phyloP scores from a whole-genome alignment of 2,797 vertebrate species.

The Poecile montanus region DNA sequence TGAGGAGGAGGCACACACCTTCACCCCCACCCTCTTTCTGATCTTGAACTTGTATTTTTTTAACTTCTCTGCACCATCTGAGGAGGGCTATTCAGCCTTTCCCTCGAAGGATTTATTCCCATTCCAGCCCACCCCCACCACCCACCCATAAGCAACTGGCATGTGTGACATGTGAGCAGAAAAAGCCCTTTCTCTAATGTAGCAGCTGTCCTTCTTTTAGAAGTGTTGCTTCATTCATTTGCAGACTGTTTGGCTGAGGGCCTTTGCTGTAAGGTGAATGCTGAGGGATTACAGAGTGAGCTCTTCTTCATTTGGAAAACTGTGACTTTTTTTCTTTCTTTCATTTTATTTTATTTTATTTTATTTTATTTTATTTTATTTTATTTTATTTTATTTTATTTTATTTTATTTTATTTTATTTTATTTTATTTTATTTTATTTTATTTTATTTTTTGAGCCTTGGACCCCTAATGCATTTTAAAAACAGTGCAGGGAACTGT shows the following conservation, averaged over 20 bases:
- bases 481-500: constrained; percentile 48
- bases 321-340: neutral
- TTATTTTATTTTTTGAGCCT: neutral
- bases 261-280: neutral
- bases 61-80: neutral
- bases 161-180: neutral
- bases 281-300: neutral
- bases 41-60: neutral
- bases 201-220: neutral
- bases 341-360: too few relatives aligned
- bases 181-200: neutral
- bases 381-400: too few relatives aligned
- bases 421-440: too few relatives aligned
- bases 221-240: constrained; percentile 18
- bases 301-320: constrained; percentile 3
- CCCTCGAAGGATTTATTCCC: constrained; percentile 6
- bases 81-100: neutral
- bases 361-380: neutral
- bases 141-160: neutral
- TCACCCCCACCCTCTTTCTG: neutral
- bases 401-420: too few relatives aligned
- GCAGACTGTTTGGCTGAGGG: neutral
- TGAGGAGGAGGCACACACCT: neutral
- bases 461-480: constrained; percentile 4
- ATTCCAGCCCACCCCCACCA: neutral